These are phyloP conservation scores for Drosophila seclusa DNA, from an alignment of 2,888 invertebrate species.

Conservation along the genomic window DNA sequence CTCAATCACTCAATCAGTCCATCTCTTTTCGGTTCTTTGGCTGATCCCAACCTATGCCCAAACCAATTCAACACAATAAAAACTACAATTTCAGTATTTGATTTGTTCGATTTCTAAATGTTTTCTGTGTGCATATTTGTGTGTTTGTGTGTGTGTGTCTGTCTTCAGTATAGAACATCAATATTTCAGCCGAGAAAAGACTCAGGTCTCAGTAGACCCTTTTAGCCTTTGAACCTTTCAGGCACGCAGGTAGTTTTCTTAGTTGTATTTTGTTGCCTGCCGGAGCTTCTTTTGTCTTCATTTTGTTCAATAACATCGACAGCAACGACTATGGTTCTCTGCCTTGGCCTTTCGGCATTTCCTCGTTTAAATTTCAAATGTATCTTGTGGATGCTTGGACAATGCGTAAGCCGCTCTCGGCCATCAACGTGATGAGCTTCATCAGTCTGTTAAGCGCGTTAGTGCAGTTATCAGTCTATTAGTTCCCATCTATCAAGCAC, in stretches of 20 bases:
- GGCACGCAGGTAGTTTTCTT: slow-evolving; percentile 65
- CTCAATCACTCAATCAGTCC: not conserved
- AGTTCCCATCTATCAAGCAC: slow-evolving; percentile 56
- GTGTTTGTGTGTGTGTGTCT: slow-evolving; percentile 14
- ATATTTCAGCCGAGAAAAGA: slow-evolving; percentile 54
- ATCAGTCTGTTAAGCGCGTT: slow-evolving; percentile 65
- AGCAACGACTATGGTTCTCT: slow-evolving; percentile 1
- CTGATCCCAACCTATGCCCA: slow-evolving; percentile 26
- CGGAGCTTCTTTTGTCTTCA: slow-evolving; percentile 63
- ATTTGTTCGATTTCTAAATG: slow-evolving; percentile 65
- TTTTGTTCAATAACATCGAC: slow-evolving; percentile 27
- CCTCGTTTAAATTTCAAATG: slow-evolving; percentile 71
- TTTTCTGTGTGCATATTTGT: slow-evolving; percentile 10
- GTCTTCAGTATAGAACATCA: slow-evolving; percentile 35
- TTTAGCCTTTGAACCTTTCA: slow-evolving; percentile 77
- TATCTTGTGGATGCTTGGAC: slow-evolving; percentile 55
- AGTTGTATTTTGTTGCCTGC: not conserved
- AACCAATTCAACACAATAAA: slow-evolving; percentile 46
- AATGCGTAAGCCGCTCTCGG: slow-evolving; percentile 70
- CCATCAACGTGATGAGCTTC: slow-evolving; percentile 47
- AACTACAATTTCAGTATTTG: slow-evolving; percentile 53
- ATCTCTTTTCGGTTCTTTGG: slow-evolving; percentile 11
- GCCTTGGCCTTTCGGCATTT: slow-evolving; percentile 8
- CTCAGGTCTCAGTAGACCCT: slow-evolving; percentile 50
- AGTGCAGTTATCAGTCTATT: slow-evolving; percentile 78